Evolutionary conservation across 2,113 vertebrate species (phyloP).

Genomic region (Syngnathus floridae): DNA sequence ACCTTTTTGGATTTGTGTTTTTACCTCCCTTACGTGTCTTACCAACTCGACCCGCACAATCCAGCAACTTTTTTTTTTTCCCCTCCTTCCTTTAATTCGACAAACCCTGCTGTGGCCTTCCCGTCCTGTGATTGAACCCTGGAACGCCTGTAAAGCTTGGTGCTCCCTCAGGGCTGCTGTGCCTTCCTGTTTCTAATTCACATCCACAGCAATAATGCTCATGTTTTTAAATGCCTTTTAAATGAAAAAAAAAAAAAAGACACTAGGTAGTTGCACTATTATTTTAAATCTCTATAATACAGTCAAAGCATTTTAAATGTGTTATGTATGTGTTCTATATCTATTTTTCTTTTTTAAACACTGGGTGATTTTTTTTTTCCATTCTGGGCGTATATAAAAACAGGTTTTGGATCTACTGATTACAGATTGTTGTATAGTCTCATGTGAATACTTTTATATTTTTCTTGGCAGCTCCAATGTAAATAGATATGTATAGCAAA

Average conservation of each 20-base stretch:
- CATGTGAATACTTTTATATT: constrained; percentile 84
- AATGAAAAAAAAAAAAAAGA: constrained; percentile 28
- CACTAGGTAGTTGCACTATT: constrained; percentile 74
- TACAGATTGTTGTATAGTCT: constrained; percentile 78
- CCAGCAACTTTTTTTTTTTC: constrained; percentile 8
- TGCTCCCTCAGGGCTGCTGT: constrained; percentile 68
- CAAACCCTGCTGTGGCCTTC: constrained; percentile 47
- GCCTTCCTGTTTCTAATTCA: constrained; percentile 77
- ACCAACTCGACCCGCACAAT: constrained; percentile 50
- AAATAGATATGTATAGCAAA: constrained; percentile 90
- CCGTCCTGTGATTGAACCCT: constrained; percentile 66
- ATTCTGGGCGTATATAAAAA: constrained; percentile 70
- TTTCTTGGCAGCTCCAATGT: constrained; percentile 95
- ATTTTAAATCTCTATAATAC: constrained; percentile 55
- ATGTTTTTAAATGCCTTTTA: constrained; percentile 57
- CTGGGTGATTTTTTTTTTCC: constrained; percentile 77
- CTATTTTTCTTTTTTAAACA: constrained; percentile 77
- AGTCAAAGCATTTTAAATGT: constrained; percentile 68
- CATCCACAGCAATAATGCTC: constrained; percentile 67
- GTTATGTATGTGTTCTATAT: constrained; percentile 68
- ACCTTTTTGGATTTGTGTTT: constrained; percentile 68
- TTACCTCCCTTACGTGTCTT: constrained; percentile 76
- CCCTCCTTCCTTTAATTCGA: constrained; percentile 15
- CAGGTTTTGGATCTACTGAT: constrained; percentile 78
- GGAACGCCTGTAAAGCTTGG: constrained; percentile 52